Evolutionary conservation across 2,888 invertebrate species (phyloP), one percentile per base, ranked within the genome.

Genomic region (Eupithecia subumbrata): DNA sequence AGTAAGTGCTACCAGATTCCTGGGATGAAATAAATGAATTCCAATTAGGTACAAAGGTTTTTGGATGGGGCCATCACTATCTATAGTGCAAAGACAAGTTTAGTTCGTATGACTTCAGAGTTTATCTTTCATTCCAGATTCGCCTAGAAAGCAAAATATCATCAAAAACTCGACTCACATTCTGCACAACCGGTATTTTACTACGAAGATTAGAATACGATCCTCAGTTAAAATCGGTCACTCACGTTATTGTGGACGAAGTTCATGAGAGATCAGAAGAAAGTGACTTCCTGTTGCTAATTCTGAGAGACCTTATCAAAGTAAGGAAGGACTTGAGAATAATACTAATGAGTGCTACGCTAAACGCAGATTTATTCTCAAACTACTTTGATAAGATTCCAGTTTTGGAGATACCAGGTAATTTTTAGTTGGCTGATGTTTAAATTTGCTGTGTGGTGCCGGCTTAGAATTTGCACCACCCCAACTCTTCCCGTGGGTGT

Each of bases 101-200:
- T 37, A 37, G 5, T 37, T 37, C 7, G 5, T 37, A 7, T 37
- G 37, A 37, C 37, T 7, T 37, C 37, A 37, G 37, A 37, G 37
- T 37, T 37, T 37, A 37, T 37, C 5, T 56, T 37, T 69, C 16
- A 69, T 97, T 97, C 82, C 96, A 97, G 95, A 97, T 98, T 80
- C 95, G 97, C 73, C 90, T 98, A 75, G 98, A 98, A 89, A 97
- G 96, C 84, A 97, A 97, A 95, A 95, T 97, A 8, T 97, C 97
- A 0, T 91, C 95, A 0, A 95, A 95, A 87, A 99, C 99, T 0
- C 95, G 98, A 5, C 93, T 99, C 18, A 97, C 97, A 5, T 99
- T 98, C 91, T 99, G 99, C 87, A 99, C 99, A 0, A 98, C 98
- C 3, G 99, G 99, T 72, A 98, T 99, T 71, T 90, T 99, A 70